Evolutionary conservation across 30 jellyfish, hydroid and myxozoan genomes (phyloP).

Genomic region (Hydractinia symbiolongicarpus): DNA sequence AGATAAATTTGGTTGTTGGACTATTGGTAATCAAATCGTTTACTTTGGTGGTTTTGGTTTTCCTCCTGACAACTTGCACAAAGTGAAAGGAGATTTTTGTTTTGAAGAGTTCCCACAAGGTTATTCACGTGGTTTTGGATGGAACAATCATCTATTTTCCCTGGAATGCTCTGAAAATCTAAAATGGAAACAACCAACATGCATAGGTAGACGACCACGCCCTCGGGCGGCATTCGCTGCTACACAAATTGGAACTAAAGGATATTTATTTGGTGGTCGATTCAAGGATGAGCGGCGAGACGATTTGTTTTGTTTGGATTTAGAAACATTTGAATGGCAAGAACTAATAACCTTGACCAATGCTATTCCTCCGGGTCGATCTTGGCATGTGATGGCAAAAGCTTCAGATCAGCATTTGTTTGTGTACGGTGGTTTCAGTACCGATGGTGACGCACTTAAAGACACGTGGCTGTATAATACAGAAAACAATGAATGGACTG

Average conservation of each 20-base stretch:
- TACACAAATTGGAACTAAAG: slow-evolving; percentile 43
- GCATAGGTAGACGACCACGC: slow-evolving; percentile 37
- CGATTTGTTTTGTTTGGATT: slow-evolving; percentile 60
- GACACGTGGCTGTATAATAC: slow-evolving; percentile 70
- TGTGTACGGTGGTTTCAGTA: slow-evolving; percentile 67
- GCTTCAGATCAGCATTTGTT: slow-evolving; percentile 35
- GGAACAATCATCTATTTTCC: slow-evolving; percentile 65
- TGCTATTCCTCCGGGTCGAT: slow-evolving; percentile 66
- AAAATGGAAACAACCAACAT: slow-evolving; percentile 60
- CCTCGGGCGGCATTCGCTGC: slow-evolving; percentile 93
- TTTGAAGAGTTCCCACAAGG: slow-evolving; percentile 50
- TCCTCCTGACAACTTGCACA: slow-evolving; percentile 35
- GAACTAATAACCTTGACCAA: slow-evolving; percentile 20
- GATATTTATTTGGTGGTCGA: slow-evolving; percentile 84
- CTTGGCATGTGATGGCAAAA: slow-evolving; percentile 66
- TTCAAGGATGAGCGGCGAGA: slow-evolving; percentile 42
- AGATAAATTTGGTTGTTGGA: slow-evolving; percentile 77
- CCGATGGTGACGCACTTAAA: slow-evolving; percentile 43
- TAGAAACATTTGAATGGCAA: slow-evolving; percentile 54
- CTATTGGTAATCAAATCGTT: slow-evolving; percentile 25
- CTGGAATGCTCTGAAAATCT: slow-evolving; percentile 53
- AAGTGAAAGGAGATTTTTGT: slow-evolving; percentile 63
- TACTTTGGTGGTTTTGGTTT: slow-evolving; percentile 89
- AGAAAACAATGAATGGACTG: slow-evolving; percentile 45
- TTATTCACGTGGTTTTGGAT: slow-evolving; percentile 53